Percentiles rank a stretch among this genome's conserved stretches.
phyloP scores from a whole-genome alignment of 2,888 invertebrate species.

The Timema podura region DNA sequence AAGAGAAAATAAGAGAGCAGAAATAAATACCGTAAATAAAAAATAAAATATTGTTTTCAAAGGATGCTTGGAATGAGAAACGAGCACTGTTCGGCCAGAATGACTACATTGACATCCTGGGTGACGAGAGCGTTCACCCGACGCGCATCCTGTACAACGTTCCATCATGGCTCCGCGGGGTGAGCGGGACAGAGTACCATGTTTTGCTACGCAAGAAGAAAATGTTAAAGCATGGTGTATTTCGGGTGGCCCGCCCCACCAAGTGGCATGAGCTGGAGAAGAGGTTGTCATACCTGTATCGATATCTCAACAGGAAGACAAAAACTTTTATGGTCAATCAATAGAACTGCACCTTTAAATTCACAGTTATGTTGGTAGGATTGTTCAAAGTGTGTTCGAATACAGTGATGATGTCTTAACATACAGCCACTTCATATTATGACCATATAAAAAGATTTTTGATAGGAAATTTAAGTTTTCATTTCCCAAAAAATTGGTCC shows the following conservation, averaged over 20 bases:
- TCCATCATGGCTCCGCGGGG: conserved; percentile 86
- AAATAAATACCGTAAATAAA: too few relatives aligned
- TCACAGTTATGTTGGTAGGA: too few relatives aligned
- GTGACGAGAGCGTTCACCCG: conserved; percentile 77
- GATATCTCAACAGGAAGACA: conserved; percentile 75
- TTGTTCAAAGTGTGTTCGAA: too few relatives aligned
- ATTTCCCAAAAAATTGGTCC: too few relatives aligned
- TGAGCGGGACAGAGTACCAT: conserved; percentile 80
- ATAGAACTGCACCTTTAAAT: too few relatives aligned
- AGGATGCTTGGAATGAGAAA: conserved; percentile 69
- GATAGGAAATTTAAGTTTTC: too few relatives aligned
- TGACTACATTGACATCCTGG: conserved; percentile 95
- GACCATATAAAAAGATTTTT: too few relatives aligned
- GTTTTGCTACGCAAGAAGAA: conserved; percentile 69
- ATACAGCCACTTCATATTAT: too few relatives aligned
- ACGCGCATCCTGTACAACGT: conserved; percentile 78
- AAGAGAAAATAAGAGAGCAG: too few relatives aligned
- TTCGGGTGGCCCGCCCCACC: conserved; percentile 63
- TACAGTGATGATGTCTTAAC: too few relatives aligned
- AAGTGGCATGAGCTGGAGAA: conserved; percentile 74
- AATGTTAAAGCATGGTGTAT: conserved; percentile 55
- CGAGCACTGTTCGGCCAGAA: conserved; percentile 90
- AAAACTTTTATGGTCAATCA: conserved; percentile 52
- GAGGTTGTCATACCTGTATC: conserved; percentile 69
- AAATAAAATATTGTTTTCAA: background rate